These are phyloP conservation scores for Dipodomys stephensi DNA, from an alignment of 2,113 vertebrate species.

Conservation along the genomic window DNA sequence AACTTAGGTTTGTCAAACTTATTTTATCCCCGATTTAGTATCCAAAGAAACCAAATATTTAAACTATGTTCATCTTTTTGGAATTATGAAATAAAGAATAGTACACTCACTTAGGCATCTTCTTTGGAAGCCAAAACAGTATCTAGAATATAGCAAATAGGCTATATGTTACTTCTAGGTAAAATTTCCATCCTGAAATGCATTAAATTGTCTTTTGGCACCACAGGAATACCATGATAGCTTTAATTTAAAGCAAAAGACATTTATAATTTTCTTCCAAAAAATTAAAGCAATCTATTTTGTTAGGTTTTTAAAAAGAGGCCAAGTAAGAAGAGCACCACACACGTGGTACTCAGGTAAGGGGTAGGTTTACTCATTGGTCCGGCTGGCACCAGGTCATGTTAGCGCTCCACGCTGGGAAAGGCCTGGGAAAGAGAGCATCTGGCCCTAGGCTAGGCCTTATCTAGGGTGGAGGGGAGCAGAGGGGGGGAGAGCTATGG, in stretches of 20 bases:
- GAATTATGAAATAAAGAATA: constrained; percentile 21
- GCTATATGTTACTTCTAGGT: neutral
- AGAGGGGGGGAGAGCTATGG: no score
- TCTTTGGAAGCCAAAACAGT: neutral
- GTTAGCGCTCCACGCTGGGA: no score
- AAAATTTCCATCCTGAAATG: neutral
- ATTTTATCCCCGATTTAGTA: constrained; percentile 7
- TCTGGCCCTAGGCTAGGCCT: no score
- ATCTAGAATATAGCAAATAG: neutral
- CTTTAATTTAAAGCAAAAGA: neutral
- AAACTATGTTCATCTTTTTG: constrained; percentile 38
- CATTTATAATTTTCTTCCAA: neutral
- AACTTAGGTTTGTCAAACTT: neutral
- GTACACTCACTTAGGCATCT: neutral
- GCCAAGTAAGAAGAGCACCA: no score
- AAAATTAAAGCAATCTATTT: neutral
- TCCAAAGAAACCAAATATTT: constrained; percentile 35
- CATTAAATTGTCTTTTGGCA: neutral
- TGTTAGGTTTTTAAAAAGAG: no score
- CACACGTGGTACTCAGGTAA: no score
- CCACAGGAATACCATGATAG: neutral
- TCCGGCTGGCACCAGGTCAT: no score
- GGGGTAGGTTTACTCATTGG: no score
- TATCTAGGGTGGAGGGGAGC: no score
- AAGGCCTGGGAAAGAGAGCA: no score